Evolutionary conservation across 2,113 vertebrate genomes (phyloP).

Genomic region (Thomomys bottae): DNA sequence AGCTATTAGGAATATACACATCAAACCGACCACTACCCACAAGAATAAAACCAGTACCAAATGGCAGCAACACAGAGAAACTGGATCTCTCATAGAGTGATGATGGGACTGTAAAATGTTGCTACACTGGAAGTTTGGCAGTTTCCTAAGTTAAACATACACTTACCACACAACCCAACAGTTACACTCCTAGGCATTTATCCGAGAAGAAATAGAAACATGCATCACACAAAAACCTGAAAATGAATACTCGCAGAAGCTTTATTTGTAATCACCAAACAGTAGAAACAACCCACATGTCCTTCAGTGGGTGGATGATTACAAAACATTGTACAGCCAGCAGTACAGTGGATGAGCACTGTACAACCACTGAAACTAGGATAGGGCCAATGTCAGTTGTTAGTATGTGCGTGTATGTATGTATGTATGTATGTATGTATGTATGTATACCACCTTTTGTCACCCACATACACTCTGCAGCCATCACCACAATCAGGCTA

Average conservation of each 20-base stretch:
- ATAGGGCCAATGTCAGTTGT: background rate
- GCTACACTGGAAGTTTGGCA: background rate
- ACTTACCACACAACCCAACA: background rate
- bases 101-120: background rate
- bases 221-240: background rate
- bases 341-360: background rate
- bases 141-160: background rate
- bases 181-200: conserved; percentile 3
- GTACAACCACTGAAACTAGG: background rate
- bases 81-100: background rate
- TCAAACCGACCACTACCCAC: background rate
- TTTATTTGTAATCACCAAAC: background rate
- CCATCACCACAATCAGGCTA: background rate
- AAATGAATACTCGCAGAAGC: background rate
- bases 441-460: background rate
- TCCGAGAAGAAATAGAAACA: conserved; percentile 9
- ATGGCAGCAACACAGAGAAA: background rate
- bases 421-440: too few relatives aligned
- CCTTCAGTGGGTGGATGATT: background rate
- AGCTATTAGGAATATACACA: background rate
- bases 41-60: too few relatives aligned
- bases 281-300: background rate
- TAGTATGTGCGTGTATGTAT: background rate
- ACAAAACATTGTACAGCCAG: background rate
- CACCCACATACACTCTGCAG: background rate